Base-by-base conservation (phyloP, 2,888 invertebrate species). In the Phoronis australis region DNA sequence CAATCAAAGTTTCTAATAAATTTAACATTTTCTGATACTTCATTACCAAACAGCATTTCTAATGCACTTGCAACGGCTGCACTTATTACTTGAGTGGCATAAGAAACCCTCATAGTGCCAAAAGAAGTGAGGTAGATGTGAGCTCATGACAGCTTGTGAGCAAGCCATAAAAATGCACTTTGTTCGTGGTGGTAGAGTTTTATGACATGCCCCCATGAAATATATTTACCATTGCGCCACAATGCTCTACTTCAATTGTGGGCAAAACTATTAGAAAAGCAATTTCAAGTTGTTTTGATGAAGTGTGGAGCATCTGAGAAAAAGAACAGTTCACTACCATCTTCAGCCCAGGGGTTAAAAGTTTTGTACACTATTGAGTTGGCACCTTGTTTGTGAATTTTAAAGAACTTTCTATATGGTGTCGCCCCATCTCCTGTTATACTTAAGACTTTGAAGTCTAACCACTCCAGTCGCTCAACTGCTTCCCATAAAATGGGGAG, bases 271-370 rank as follows among this genome's bases (percentile, higher is more conserved):
- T 42, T 50, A 27, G 43, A 35, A 37, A 51, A 55, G 42, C 52
- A 52, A 15, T 52, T 55, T 22, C 52, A 15, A 1, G 50, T 37
- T 21, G 55, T 52, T 48, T 55, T 52, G 9, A 50, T 20, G 3
- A 55, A 41, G 31, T 55, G 48, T 15, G 55, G 55, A 15, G 47
- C 46, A 42, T 55, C 52, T 18, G 50, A 52, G 6, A 55, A 43
- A 20, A 52, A 50, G 37, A 42, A 48, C 9, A 54, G 15, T 12
- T 9, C 9, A 12, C 31, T 31, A 12, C 9, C 9, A 12, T 31
- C 31, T 12, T 15, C 15, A 9, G 15, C 15, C 9, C 15, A 31
- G 9, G 31, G 31, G 15, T 31, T 31, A 31, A 31, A 9, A 12
- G 31, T 15, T 15, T 31, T 31, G 31, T 31, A 31, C 31, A 31